Conservation (phyloP, 2,113 vertebrate species). For the Mobula hypostoma region DNA sequence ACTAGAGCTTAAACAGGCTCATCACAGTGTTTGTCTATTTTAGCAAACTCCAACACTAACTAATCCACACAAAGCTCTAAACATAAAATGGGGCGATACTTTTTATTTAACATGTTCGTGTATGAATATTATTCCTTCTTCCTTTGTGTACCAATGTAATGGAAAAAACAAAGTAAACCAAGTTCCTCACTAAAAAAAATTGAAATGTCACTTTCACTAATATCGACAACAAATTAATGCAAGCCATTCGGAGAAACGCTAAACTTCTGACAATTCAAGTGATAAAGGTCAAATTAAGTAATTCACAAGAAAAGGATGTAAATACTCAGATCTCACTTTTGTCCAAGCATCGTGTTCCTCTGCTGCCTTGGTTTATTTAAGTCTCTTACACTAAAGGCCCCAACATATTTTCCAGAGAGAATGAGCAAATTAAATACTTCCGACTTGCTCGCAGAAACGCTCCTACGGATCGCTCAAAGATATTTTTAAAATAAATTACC, state of each 20-base stretch:
- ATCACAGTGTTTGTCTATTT: not conserved
- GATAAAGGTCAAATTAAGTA: not conserved
- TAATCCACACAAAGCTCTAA: not conserved
- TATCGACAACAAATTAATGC: not conserved
- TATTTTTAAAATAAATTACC: not conserved
- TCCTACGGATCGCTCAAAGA: not conserved
- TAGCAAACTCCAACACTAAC: slow-evolving; percentile 7
- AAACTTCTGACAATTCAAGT: not conserved
- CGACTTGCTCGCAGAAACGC: not conserved
- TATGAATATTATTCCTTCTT: no score
- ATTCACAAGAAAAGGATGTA: no score
- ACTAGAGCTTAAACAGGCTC: not conserved
- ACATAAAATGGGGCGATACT: not conserved
- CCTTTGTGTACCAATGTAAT: no score
- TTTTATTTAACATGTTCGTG: no score
- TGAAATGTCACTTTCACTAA: not conserved
- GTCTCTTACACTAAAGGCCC: not conserved
- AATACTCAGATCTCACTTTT: not conserved
- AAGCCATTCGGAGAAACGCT: not conserved
- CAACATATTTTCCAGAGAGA: not conserved
- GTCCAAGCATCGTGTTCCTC: not conserved
- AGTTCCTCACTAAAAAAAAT: not conserved
- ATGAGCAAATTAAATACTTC: slow-evolving; percentile 27
- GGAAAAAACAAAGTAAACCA: not conserved
- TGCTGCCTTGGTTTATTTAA: not conserved